Evolutionary conservation across 37 sponge, comb jelly and placozoan species (phyloP).

Genomic region (Diacarnus erythraeanus): DNA sequence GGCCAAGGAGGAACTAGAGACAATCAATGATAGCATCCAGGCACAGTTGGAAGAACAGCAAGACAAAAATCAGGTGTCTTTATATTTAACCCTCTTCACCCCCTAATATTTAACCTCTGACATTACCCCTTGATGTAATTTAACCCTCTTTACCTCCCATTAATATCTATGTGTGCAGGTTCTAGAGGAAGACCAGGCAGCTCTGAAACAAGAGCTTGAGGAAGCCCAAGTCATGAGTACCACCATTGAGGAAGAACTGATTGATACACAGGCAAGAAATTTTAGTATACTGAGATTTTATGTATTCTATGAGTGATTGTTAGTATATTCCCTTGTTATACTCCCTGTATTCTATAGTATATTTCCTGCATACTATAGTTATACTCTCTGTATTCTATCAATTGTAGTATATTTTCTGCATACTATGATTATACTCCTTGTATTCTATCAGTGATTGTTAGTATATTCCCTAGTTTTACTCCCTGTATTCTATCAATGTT

Average conservation of each 20-base stretch:
- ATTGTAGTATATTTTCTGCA: too few species aligned
- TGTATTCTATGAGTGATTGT: too few species aligned
- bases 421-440: not conserved
- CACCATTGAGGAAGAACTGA: constrained; percentile 38
- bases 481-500: too few species aligned
- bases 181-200: constrained; percentile 30
- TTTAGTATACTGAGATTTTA: too few species aligned
- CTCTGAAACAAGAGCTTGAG: constrained; percentile 35
- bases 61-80: constrained; percentile 3
- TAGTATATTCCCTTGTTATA: too few species aligned
- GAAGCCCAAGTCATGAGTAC: constrained; percentile 12
- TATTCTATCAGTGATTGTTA: not conserved
- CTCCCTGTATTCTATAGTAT: too few species aligned
- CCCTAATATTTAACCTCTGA: not conserved
- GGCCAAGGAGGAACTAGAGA: constrained; percentile 33
- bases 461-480: too few species aligned
- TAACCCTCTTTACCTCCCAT: not conserved
- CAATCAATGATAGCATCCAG: constrained; percentile 41
- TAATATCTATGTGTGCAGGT: not conserved
- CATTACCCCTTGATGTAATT: not conserved
- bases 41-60: constrained; percentile 43
- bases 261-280: constrained; percentile 42
- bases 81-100: not conserved
- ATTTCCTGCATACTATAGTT: too few species aligned
- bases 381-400: too few species aligned